A percentile compares a stretch with the other conserved stretches of the same genome.
These are phyloP conservation scores for Meganola albula DNA, from an alignment of 2,888 invertebrate species.

Conservation along the genomic window DNA sequence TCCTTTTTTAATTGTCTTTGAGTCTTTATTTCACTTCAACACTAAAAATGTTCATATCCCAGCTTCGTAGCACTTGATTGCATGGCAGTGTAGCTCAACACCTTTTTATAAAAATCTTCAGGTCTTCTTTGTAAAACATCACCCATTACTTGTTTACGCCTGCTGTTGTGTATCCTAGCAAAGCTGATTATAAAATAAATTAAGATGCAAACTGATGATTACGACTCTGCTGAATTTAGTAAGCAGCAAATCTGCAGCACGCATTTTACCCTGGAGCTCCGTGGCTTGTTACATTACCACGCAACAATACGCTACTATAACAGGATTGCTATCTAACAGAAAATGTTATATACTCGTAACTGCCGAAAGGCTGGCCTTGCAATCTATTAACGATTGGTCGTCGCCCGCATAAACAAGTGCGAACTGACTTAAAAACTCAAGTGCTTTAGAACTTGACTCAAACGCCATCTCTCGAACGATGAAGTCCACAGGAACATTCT, in stretches of 20 bases:
- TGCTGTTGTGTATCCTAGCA: slow-evolving; percentile 61
- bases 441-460: slow-evolving; percentile 87
- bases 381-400: slow-evolving; percentile 88
- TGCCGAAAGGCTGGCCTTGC: slow-evolving; percentile 86
- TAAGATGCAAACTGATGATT: slow-evolving; percentile 47
- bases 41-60: slow-evolving; percentile 23
- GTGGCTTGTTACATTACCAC: slow-evolving; percentile 61
- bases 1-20: slow-evolving; percentile 24
- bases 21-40: slow-evolving; percentile 34
- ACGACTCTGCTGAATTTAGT: slow-evolving; percentile 35
- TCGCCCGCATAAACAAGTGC: slow-evolving; percentile 84
- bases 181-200: slow-evolving; percentile 53
- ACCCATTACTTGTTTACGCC: slow-evolving; percentile 41
- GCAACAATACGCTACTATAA: slow-evolving; percentile 56
- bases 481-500: slow-evolving; percentile 91
- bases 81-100: slow-evolving; percentile 8
- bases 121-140: slow-evolving; percentile 37
- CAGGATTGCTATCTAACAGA: slow-evolving; percentile 57
- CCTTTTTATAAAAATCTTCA: slow-evolving; percentile 15
- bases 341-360: slow-evolving; percentile 77
- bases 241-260: slow-evolving; percentile 15
- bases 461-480: slow-evolving; percentile 93
- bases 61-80: slow-evolving; percentile 12
- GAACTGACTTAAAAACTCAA: slow-evolving; percentile 91
- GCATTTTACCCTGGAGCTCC: slow-evolving; percentile 39